Percentiles rank a stretch among this genome's conserved stretches.
Evolutionary conservation across 2,113 vertebrate genomes (phyloP).

Genomic region (Microcebus ravelobensis): DNA sequence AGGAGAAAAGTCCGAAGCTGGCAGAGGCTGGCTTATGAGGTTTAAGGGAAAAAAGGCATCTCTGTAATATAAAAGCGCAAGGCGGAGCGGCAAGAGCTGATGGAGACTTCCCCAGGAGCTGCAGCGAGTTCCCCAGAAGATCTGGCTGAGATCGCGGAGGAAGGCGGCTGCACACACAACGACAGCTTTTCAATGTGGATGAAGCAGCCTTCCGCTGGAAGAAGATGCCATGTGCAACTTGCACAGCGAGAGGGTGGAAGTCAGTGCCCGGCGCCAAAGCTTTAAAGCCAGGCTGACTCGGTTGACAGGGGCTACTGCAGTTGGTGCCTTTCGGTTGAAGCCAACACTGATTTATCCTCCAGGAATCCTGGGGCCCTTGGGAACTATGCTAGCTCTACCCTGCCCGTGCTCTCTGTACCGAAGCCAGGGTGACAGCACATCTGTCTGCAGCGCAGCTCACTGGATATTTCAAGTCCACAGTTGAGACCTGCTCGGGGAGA

Average conservation of each 20-base stretch:
- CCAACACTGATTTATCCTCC: neutral
- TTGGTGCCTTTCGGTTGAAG: neutral
- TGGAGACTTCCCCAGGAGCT: neutral
- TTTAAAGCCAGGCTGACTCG: neutral
- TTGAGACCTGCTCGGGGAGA: neutral
- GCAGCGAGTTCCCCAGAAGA: neutral
- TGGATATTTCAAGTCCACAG: neutral
- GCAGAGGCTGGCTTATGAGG: neutral
- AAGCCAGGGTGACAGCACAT: neutral
- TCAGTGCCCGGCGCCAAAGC: neutral
- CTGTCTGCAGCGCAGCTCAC: neutral
- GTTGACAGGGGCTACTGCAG: neutral
- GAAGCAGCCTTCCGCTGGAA: neutral
- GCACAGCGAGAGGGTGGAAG: neutral
- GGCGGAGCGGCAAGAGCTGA: neutral
- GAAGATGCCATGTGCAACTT: too few species aligned
- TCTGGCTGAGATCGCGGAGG: neutral
- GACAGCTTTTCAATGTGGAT: neutral
- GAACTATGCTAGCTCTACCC: neutral
- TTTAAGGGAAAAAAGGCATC: neutral
- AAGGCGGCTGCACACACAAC: neutral
- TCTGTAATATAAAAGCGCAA: neutral
- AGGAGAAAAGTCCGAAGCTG: neutral
- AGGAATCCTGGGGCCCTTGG: neutral
- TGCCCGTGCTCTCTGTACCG: neutral